Conservation (phyloP, 2,888 invertebrate species). For the Eulithis testata region DNA sequence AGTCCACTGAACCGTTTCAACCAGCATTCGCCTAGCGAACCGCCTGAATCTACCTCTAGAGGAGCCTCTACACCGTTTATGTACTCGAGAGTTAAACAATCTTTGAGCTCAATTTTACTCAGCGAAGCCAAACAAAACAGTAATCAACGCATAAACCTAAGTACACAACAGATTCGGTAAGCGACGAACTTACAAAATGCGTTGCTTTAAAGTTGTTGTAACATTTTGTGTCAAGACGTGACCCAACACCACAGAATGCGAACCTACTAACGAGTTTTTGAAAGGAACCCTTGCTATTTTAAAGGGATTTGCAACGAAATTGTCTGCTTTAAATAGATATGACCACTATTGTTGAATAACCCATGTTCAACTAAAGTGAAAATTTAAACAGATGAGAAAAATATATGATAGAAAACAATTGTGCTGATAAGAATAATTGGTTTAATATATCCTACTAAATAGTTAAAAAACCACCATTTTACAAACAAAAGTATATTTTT, state of each 20-base stretch:
- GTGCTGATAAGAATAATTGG: no score
- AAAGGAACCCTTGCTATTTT: slow-evolving; percentile 75
- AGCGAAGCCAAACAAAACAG: slow-evolving; percentile 23
- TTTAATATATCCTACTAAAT: no score
- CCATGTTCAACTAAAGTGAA: neutral
- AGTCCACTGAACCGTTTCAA: no score
- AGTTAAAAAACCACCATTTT: no score
- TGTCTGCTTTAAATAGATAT: slow-evolving; percentile 60
- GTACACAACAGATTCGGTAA: slow-evolving; percentile 32
- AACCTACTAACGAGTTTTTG: slow-evolving; percentile 82
- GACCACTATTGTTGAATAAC: slow-evolving; percentile 39
- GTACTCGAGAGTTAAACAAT: neutral
- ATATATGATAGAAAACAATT: no score
- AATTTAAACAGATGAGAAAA: no score
- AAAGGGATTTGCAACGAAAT: slow-evolving; percentile 80
- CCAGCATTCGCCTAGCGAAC: no score
- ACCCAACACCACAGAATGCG: slow-evolving; percentile 76
- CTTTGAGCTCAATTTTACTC: neutral
- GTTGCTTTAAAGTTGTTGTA: slow-evolving; percentile 57
- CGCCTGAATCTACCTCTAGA: no score
- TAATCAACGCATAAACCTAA: slow-evolving; percentile 16
- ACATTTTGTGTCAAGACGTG: slow-evolving; percentile 78
- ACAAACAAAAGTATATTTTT: no score
- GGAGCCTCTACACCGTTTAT: no score
- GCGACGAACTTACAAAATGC: slow-evolving; percentile 42